Conservation (phyloP, 2,797 vertebrate species). For the Salmo trutta region DNA sequence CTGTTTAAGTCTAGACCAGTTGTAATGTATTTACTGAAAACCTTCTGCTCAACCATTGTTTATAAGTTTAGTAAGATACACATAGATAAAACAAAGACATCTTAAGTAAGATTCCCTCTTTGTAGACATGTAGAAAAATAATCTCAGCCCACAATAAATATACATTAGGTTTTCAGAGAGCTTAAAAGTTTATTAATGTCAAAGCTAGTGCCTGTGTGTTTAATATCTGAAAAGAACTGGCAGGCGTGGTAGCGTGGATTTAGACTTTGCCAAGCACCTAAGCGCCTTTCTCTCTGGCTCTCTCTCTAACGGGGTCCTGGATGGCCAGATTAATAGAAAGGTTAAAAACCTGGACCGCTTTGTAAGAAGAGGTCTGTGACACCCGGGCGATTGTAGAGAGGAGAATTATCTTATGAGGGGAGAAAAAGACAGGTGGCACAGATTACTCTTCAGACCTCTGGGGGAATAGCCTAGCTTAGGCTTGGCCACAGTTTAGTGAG, state of each 20-base stretch:
- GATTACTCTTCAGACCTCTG: conserved; percentile 16
- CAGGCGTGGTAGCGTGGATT: neutral
- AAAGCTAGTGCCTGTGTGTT: conserved; percentile 9
- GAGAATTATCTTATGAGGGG: conserved; percentile 22
- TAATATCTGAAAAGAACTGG: conserved; percentile 4
- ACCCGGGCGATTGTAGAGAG: conserved; percentile 9
- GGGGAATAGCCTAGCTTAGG: conserved; percentile 10
- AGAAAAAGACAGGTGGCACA: conserved; percentile 28
- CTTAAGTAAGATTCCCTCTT: neutral
- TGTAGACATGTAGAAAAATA: neutral
- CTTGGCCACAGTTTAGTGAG: conserved; percentile 2
- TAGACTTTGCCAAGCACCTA: neutral
- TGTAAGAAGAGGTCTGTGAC: conserved; percentile 17
- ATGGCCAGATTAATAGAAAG: conserved; percentile 27
- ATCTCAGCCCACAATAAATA: neutral
- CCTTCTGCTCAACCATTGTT: neutral
- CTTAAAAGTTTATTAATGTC: conserved; percentile 1
- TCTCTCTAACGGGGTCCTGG: conserved; percentile 8
- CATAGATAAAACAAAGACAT: neutral
- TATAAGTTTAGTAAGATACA: neutral
- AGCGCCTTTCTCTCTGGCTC: neutral
- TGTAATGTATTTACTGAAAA: neutral
- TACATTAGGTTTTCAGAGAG: neutral
- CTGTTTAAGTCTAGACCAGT: neutral
- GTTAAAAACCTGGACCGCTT: conserved; percentile 19